Evolutionary conservation across 2,113 vertebrate species (phyloP).

Genomic region (Caranx ignobilis): DNA sequence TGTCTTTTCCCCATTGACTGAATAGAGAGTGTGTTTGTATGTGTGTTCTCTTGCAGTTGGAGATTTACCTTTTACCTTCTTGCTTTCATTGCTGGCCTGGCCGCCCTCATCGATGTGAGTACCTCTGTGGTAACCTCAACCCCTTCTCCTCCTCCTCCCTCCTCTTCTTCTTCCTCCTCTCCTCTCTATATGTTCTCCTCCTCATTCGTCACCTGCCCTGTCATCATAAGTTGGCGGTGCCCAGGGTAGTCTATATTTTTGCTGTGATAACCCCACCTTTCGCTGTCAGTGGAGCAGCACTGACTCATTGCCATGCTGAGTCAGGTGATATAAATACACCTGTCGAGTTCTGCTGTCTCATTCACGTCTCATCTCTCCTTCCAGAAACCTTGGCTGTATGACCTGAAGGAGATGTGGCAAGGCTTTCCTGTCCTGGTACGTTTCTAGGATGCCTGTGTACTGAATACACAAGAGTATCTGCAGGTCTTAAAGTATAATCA

Average conservation of each 20-base stretch:
- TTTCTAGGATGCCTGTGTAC: slow-evolving; percentile 22
- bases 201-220: background rate
- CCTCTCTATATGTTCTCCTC: background rate
- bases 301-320: slow-evolving; percentile 53
- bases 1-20: slow-evolving; percentile 63
- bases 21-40: slow-evolving; percentile 70
- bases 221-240: slow-evolving; percentile 8
- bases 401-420: slow-evolving; percentile 92
- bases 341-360: slow-evolving; percentile 46
- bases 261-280: slow-evolving; percentile 26
- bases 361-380: slow-evolving; percentile 41
- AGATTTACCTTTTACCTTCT: slow-evolving; percentile 97
- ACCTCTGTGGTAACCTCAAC: slow-evolving; percentile 36
- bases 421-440: slow-evolving; percentile 94
- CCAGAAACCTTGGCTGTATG: slow-evolving; percentile 97
- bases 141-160: background rate
- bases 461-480: background rate
- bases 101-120: slow-evolving; percentile 93
- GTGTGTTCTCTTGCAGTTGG: slow-evolving; percentile 92
- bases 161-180: slow-evolving; percentile 22
- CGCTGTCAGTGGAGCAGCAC: slow-evolving; percentile 14
- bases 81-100: slow-evolving; percentile 95
- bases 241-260: slow-evolving; percentile 10
- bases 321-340: slow-evolving; percentile 58
- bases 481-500: background rate